phyloP scores from a whole-genome alignment of 2,888 invertebrate genomes.

The Slavum lentiscoides region DNA sequence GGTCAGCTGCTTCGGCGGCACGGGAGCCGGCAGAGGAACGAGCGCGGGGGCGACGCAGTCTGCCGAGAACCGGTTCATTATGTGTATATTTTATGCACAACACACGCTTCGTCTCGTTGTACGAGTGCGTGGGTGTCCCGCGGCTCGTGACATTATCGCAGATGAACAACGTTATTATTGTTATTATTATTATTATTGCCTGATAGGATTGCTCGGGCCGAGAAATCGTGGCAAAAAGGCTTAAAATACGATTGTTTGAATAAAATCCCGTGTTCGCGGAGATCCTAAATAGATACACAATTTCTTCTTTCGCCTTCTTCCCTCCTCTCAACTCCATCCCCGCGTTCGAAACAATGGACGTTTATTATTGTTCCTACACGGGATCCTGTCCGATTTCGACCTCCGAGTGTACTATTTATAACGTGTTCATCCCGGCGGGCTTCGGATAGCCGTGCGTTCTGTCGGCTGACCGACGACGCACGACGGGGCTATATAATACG shows the following conservation, averaged over 20 bases:
- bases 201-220: background rate
- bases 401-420: too few species aligned
- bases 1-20: background rate
- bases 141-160: constrained; percentile 38
- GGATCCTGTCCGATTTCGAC: too few species aligned
- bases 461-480: too few species aligned
- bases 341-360: too few species aligned
- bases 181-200: background rate
- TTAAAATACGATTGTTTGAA: background rate
- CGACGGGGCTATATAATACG: too few species aligned
- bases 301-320: too few species aligned
- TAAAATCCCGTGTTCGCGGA: background rate
- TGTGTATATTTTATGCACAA: background rate
- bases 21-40: background rate
- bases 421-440: too few species aligned
- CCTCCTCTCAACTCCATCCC: too few species aligned
- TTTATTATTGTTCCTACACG: too few species aligned
- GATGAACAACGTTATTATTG: constrained; percentile 48
- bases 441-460: too few species aligned
- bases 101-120: constrained; percentile 5
- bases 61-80: constrained; percentile 15
- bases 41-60: background rate
- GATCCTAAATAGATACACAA: too few species aligned
- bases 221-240: background rate
- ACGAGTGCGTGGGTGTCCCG: constrained; percentile 42